Conservation (phyloP, 2,113 vertebrate species). For the Oriolus oriolus region DNA sequence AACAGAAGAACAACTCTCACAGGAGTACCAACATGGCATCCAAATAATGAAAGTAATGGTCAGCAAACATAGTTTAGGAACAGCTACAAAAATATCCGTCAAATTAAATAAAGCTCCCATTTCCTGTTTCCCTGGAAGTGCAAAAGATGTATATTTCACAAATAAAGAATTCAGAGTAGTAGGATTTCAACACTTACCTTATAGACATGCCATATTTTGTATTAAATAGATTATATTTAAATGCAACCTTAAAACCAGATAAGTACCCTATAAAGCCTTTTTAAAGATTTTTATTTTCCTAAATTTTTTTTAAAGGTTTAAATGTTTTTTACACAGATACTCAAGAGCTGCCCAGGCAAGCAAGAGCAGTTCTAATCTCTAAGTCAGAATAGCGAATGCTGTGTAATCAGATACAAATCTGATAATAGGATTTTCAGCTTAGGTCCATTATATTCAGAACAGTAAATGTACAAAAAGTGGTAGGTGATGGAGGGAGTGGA, state of each 20-base stretch:
- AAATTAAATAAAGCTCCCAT: not conserved
- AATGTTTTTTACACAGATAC: not conserved
- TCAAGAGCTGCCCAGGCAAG: not conserved
- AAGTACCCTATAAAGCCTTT: not conserved
- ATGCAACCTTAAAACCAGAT: not conserved
- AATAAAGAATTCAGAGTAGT: not conserved
- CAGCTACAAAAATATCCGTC: not conserved
- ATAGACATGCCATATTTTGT: not conserved
- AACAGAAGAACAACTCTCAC: not conserved
- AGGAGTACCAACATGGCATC: not conserved
- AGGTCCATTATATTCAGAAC: not conserved
- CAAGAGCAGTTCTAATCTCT: not conserved
- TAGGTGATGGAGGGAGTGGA: not conserved
- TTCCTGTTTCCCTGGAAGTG: not conserved
- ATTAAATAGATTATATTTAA: not conserved
- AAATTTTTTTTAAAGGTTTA: not conserved
- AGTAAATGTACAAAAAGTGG: not conserved
- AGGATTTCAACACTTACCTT: not conserved
- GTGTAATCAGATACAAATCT: not conserved
- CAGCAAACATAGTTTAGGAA: not conserved
- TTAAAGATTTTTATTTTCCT: not conserved
- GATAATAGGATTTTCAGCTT: not conserved
- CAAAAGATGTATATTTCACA: not conserved
- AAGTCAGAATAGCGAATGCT: not conserved
- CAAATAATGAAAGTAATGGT: not conserved